A percentile compares a stretch with the other conserved stretches of the same genome.
Conservation (phyloP, 2,113 vertebrate genomes). For the Laterallus jamaicensis region DNA sequence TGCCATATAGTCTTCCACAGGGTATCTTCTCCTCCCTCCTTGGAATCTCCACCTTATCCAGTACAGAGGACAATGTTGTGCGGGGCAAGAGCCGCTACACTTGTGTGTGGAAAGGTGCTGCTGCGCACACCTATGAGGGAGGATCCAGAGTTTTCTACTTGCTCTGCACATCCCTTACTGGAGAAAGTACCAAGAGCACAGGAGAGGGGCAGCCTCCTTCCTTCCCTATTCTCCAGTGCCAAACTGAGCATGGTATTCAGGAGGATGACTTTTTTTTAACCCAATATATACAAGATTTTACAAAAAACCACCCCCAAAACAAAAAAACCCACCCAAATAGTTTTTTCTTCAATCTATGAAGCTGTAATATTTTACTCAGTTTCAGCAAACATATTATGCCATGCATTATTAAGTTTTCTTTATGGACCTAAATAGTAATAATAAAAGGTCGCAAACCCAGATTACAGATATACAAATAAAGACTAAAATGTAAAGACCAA, state of each 20-base stretch:
- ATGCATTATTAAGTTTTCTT: not conserved
- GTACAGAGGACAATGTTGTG: fast-evolving
- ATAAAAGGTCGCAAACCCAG: not conserved
- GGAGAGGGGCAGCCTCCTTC: not conserved
- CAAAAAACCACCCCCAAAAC: not conserved
- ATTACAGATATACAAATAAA: not conserved
- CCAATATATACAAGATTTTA: not conserved
- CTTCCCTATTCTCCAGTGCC: not conserved
- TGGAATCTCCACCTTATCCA: not conserved
- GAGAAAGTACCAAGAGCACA: fast-evolving
- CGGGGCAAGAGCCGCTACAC: not conserved
- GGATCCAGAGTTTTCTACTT: not conserved
- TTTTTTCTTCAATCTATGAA: not conserved
- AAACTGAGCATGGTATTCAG: not conserved
- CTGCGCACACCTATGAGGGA: fast-evolving
- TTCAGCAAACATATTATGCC: not conserved
- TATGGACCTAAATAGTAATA: fast-evolving
- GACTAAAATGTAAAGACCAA: not conserved
- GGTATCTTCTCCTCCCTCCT: not conserved
- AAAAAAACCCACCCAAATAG: not conserved
- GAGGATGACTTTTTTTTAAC: not conserved
- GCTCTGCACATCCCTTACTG: not conserved
- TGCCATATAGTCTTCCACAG: not conserved
- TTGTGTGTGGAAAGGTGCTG: fast-evolving
- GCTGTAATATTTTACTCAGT: not conserved